Evolutionary conservation across 2,888 invertebrate genomes (phyloP).

Genomic region (Lasioglossum malachurum): DNA sequence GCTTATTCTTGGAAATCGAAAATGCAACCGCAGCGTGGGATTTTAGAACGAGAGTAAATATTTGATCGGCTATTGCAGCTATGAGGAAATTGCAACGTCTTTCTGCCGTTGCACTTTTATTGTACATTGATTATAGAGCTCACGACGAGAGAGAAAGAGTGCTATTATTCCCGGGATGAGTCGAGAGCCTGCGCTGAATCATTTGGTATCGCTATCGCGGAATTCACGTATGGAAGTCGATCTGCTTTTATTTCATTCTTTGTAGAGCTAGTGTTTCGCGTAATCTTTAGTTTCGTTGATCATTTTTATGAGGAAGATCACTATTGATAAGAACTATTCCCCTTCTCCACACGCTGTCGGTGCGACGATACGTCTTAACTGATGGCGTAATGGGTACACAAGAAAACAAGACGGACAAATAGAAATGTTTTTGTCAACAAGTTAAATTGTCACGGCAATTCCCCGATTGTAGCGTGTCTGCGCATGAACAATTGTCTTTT

Average conservation of each 20-base stretch:
- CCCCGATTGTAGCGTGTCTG: not conserved
- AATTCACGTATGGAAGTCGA: not conserved
- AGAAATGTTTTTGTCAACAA: slow-evolving; percentile 43
- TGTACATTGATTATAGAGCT: not conserved
- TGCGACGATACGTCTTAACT: slow-evolving; percentile 24
- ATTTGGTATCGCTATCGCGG: not conserved
- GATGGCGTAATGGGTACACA: slow-evolving; percentile 34
- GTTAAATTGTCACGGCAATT: slow-evolving; percentile 35
- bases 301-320: slow-evolving; percentile 8
- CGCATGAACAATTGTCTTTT: slow-evolving; percentile 19
- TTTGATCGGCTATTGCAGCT: slow-evolving; percentile 36
- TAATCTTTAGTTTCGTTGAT: not conserved
- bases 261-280: not conserved
- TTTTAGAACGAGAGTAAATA: slow-evolving; percentile 46
- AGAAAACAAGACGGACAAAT: slow-evolving; percentile 37
- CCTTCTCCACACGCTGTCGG: not conserved
- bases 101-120: slow-evolving; percentile 11
- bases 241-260: not conserved
- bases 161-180: not conserved
- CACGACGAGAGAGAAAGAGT: not conserved
- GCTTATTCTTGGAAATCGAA: slow-evolving; percentile 43
- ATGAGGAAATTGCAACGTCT: slow-evolving; percentile 46
- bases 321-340: slow-evolving; percentile 32
- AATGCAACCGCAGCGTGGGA: slow-evolving; percentile 25
- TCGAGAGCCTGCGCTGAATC: not conserved